These are phyloP conservation scores for Smutsia temminckii DNA, from an alignment of 2,797 vertebrate genomes.

Conservation along the genomic window DNA sequence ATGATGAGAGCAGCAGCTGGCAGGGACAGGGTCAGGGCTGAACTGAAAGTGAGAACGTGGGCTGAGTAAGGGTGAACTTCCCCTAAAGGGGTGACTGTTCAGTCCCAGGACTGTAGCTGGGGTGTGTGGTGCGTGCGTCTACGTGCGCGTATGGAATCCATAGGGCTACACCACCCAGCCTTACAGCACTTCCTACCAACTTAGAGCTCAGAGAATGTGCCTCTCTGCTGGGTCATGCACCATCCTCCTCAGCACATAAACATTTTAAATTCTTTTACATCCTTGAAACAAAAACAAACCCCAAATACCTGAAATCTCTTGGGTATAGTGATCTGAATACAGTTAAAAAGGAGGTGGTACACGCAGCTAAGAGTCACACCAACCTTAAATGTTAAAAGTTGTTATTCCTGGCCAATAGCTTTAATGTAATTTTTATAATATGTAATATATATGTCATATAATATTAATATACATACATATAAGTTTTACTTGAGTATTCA, in stretches of 20 bases:
- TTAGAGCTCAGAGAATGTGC: not conserved
- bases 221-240: too few species aligned
- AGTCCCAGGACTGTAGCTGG: not conserved
- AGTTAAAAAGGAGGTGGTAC: not conserved
- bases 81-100: not conserved
- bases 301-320: not conserved
- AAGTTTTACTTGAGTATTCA: not conserved
- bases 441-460: not conserved
- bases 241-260: not conserved
- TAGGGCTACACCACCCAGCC: too few species aligned
- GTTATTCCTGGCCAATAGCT: not conserved
- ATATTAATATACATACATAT: not conserved
- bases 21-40: not conserved
- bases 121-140: not conserved
- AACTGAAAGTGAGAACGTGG: not conserved
- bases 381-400: not conserved
- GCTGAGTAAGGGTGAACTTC: not conserved
- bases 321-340: not conserved
- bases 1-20: accelerated
- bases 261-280: not conserved
- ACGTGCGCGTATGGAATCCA: too few species aligned
- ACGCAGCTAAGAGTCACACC: not conserved
- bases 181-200: not conserved
- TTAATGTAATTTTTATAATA: not conserved
- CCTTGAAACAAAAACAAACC: not conserved